phyloP scores from a whole-genome alignment of 1,140 invertebrate species.

The Drosophila gunungcola region DNA sequence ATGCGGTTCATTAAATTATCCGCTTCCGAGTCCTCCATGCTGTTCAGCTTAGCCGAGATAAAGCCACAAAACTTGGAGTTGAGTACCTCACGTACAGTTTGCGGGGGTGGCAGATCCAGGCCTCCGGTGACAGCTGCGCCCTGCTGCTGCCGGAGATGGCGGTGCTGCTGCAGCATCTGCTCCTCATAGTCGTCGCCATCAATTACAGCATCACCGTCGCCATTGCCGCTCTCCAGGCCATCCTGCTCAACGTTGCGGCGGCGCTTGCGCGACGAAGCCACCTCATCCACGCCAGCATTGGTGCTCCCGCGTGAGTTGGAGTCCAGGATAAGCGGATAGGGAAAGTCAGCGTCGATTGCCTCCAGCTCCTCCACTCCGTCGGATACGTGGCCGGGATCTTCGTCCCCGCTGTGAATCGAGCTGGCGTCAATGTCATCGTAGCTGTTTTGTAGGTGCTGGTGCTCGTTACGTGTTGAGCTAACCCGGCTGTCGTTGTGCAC shows the following conservation, averaged over 20 bases:
- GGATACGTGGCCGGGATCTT: slow-evolving; percentile 63
- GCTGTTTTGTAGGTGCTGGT: slow-evolving; percentile 44
- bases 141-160: slow-evolving; percentile 77
- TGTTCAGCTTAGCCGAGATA: slow-evolving; percentile 82
- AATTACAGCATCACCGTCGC: slow-evolving; percentile 30
- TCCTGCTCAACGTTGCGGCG: slow-evolving; percentile 59
- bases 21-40: slow-evolving; percentile 80
- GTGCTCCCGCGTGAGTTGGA: slow-evolving; percentile 69
- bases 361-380: slow-evolving; percentile 80
- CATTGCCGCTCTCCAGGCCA: slow-evolving; percentile 51
- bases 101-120: slow-evolving; percentile 69
- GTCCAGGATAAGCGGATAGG: slow-evolving; percentile 79
- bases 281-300: slow-evolving; percentile 23
- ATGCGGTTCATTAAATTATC: slow-evolving; percentile 84
- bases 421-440: slow-evolving; percentile 77
- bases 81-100: slow-evolving; percentile 79
- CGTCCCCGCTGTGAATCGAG: slow-evolving; percentile 68
- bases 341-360: slow-evolving; percentile 81
- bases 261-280: slow-evolving; percentile 43
- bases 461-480: slow-evolving; percentile 74
- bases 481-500: slow-evolving; percentile 80
- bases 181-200: slow-evolving; percentile 78
- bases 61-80: slow-evolving; percentile 83
- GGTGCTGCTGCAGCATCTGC: slow-evolving; percentile 82
- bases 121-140: slow-evolving; percentile 42